Base-by-base conservation (phyloP, 2,888 invertebrate genomes). In the Cantharis flavilabris region DNA sequence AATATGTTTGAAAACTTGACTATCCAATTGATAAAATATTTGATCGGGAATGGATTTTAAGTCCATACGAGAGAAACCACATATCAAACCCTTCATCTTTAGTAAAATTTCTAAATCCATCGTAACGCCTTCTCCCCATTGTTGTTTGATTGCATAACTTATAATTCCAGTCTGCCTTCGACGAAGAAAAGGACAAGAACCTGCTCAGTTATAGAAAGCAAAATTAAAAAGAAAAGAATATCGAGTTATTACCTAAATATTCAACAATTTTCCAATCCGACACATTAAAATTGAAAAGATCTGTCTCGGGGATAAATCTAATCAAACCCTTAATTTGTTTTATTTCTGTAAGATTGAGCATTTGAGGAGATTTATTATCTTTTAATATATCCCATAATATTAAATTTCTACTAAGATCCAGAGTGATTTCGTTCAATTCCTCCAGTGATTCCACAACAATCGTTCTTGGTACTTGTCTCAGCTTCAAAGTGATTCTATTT, bases 341-440 rank as follows among this genome's bases (percentile, higher is more conserved):
- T 23, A 82, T 75, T 73, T 80, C 79, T 9, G 16, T 14, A 4
- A 62, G 69, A 14, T 16, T 71, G 62, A 83, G 72, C 20, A 71
- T 70, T 28, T 67, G 18, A 1, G 78, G 13, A 0, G 73, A 33
- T 62, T 72, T 80, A 4, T 75, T 71, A 9, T 71, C 63, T 69
- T 81, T 82, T 33, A 81, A 75, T 16, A 81, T 81, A 13, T 81
- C 79, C 83, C 83, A 83, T 62, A 83, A 64, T 64, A 80, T 65
- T 18, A 79, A 18, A 26, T 80, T 79, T 62, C 79, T 82, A 14
- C 76, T 76, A 9, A 74, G 18, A 5, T 78, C 16, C 10, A 82
- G 33, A 10, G 76, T 65, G 4, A 81, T 67, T 28, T 71, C 76
- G 2, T 79, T 70, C 18, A 82, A 72, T 10, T 72, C 63, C 4